A percentile compares a stretch with the other conserved stretches of the same genome.
Conservation (phyloP, 2,113 vertebrate genomes). For the Calyptommatus sinebrachiatus region DNA sequence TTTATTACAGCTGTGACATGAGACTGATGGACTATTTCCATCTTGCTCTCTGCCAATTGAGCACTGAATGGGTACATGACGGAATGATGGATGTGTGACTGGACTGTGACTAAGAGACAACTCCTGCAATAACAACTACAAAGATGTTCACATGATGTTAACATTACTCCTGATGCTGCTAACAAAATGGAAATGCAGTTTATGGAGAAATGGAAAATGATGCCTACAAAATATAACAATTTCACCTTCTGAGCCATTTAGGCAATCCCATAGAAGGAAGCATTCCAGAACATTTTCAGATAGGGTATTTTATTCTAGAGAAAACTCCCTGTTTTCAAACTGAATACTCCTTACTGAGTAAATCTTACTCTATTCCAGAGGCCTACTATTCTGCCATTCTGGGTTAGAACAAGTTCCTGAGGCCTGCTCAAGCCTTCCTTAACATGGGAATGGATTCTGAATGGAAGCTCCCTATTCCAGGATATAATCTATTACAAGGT, state of each 20-base stretch:
- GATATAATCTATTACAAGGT: too few relatives aligned
- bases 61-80: constrained; percentile 69
- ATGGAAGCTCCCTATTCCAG: too few relatives aligned
- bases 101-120: constrained; percentile 58
- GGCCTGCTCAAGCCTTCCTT: too few relatives aligned
- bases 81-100: constrained; percentile 71
- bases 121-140: constrained; percentile 59
- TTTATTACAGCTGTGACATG: constrained; percentile 75
- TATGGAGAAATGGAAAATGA: constrained; percentile 13
- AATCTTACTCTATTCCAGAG: too few relatives aligned
- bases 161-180: constrained; percentile 48
- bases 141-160: constrained; percentile 45
- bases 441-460: too few relatives aligned
- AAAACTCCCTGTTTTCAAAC: too few relatives aligned
- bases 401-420: too few relatives aligned
- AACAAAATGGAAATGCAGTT: constrained; percentile 38
- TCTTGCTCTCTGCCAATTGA: constrained; percentile 76
- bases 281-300: constrained; percentile 67
- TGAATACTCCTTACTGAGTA: too few relatives aligned
- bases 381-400: too few relatives aligned
- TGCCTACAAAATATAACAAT: constrained; percentile 40
- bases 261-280: constrained; percentile 64
- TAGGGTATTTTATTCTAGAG: constrained; percentile 59
- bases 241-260: constrained; percentile 61
- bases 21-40: constrained; percentile 78